Evolutionary conservation across 2,888 invertebrate genomes (phyloP).

Genomic region (Mesoligia furuncula): DNA sequence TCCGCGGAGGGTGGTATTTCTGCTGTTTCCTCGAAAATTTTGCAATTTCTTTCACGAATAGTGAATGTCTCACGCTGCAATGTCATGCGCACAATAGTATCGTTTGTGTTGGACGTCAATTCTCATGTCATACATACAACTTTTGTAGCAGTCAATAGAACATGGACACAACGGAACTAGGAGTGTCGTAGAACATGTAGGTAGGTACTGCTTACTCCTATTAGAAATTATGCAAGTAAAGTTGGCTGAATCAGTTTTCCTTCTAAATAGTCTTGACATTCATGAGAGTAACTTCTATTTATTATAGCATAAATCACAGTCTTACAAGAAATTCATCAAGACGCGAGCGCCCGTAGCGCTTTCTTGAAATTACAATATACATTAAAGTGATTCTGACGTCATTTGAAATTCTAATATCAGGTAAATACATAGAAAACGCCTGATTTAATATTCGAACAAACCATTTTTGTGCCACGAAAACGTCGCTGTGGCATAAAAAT

Average conservation of each 20-base stretch:
- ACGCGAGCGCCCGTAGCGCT: neutral
- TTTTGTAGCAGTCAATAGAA: conserved; percentile 20
- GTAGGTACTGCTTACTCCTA: conserved; percentile 7
- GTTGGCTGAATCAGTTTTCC: conserved; percentile 2
- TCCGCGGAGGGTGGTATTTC: conserved; percentile 79
- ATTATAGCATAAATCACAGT: conserved; percentile 40
- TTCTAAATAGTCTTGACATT: conserved; percentile 1
- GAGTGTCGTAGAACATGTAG: neutral
- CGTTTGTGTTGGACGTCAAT: conserved; percentile 40
- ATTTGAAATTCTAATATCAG: conserved; percentile 62
- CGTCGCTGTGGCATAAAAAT: conserved; percentile 65
- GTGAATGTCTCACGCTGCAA: conserved; percentile 50
- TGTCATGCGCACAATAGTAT: conserved; percentile 44
- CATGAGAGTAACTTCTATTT: neutral
- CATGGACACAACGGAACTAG: neutral
- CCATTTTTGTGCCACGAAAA: conserved; percentile 63
- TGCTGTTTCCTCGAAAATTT: conserved; percentile 80
- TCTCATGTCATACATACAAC: conserved; percentile 34
- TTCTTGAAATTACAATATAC: conserved; percentile 48
- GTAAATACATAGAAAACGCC: conserved; percentile 62
- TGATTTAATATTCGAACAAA: conserved; percentile 64
- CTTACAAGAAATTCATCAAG: conserved; percentile 30
- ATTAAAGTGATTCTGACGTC: conserved; percentile 47
- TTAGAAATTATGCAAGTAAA: conserved; percentile 14
- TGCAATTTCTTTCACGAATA: conserved; percentile 72